Conservation (phyloP, 2,113 vertebrate species). For the Anoplopoma fimbria region DNA sequence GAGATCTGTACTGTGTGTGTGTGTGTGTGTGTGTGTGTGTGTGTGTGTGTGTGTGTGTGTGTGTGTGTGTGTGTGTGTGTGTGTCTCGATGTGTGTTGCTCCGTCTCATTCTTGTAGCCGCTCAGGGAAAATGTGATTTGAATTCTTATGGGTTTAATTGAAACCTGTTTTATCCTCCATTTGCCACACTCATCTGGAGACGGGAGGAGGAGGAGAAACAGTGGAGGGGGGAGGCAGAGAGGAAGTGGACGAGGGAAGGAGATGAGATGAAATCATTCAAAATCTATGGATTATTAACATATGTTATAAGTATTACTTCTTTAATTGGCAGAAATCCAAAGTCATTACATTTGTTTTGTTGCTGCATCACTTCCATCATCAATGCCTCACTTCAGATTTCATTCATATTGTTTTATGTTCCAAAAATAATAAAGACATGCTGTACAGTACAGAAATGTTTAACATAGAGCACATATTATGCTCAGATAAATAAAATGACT, state of each 20-base stretch:
- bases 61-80: slow-evolving; percentile 5
- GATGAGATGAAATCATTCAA: background rate
- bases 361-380: too few relatives aligned
- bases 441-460: too few relatives aligned
- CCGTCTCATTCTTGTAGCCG: slow-evolving; percentile 33
- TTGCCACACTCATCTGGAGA: slow-evolving; percentile 56
- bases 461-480: too few relatives aligned
- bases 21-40: background rate
- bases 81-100: slow-evolving; percentile 11
- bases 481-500: too few relatives aligned
- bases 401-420: too few relatives aligned
- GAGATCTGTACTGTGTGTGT: slow-evolving; percentile 6
- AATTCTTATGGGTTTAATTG: slow-evolving; percentile 65
- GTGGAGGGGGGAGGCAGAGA: background rate
- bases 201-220: slow-evolving; percentile 20
- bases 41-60: background rate
- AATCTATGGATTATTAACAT: background rate
- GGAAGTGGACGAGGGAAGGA: background rate
- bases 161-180: slow-evolving; percentile 65
- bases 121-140: slow-evolving; percentile 54
- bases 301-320: background rate
- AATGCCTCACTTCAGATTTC: too few relatives aligned
- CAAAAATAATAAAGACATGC: too few relatives aligned
- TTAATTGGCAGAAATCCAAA: background rate
- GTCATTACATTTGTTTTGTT: background rate